These are phyloP conservation scores for Alethe castanea DNA, from an alignment of 2,113 vertebrate species.

Conservation along the genomic window DNA sequence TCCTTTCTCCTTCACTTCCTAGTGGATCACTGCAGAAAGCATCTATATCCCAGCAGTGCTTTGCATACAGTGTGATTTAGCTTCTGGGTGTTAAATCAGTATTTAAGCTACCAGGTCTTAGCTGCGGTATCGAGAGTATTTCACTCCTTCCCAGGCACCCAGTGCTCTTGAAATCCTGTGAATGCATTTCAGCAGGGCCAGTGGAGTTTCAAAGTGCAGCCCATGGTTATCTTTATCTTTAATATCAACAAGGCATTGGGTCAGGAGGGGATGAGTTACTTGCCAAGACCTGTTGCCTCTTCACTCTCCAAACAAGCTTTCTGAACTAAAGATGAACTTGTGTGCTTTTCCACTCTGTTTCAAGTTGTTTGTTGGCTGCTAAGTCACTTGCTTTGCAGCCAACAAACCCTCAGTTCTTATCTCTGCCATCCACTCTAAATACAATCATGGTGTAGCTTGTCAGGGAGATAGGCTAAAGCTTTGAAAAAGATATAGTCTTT, in stretches of 20 bases:
- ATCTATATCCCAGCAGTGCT: background rate
- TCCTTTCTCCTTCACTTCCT: background rate
- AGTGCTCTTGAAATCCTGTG: background rate
- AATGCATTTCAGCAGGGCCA: background rate
- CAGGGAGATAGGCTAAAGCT: background rate
- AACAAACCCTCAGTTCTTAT: background rate
- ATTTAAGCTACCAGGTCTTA: background rate
- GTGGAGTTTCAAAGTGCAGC: background rate
- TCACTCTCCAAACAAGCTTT: background rate
- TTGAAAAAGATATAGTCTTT: background rate
- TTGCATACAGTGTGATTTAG: background rate
- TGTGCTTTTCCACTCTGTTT: background rate
- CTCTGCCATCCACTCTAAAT: background rate
- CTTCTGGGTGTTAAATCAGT: background rate
- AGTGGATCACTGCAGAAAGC: background rate
- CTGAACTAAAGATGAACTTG: constrained; percentile 17
- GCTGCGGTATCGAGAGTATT: background rate
- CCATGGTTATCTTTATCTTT: background rate
- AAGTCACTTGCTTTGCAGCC: constrained; percentile 6
- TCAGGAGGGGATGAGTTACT: background rate
- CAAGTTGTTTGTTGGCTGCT: background rate
- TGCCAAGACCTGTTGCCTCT: background rate
- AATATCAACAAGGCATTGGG: background rate
- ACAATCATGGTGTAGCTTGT: background rate
- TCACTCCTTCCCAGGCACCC: background rate